Evolutionary conservation across 2,888 invertebrate species (phyloP).

Genomic region (Dermolepida albohirtum): DNA sequence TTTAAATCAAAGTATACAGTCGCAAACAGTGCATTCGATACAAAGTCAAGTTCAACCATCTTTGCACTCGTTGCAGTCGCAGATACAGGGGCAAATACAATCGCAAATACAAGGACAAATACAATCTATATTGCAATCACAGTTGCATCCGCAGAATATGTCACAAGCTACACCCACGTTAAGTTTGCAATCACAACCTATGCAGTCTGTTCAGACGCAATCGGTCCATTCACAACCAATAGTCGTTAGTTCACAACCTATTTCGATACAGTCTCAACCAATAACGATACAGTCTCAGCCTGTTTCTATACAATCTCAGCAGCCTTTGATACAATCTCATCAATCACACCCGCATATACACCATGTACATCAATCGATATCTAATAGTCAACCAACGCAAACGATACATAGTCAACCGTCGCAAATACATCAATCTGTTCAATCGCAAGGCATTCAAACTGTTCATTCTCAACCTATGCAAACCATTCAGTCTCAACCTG

Average conservation of each 20-base stretch:
- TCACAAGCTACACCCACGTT: slow-evolving; percentile 32
- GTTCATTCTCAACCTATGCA: slow-evolving; percentile 50
- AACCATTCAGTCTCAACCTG: slow-evolving; percentile 42
- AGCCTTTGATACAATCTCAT: slow-evolving; percentile 40
- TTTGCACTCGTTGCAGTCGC: slow-evolving; percentile 43
- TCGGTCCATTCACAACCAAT: slow-evolving; percentile 58
- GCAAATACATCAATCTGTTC: slow-evolving; percentile 33
- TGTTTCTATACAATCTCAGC: slow-evolving; percentile 47
- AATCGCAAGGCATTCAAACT: slow-evolving; percentile 50
- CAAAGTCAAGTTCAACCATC: slow-evolving; percentile 46
- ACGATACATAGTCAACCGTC: slow-evolving; percentile 44
- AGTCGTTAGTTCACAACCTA: slow-evolving; percentile 47
- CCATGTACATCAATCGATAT: slow-evolving; percentile 21
- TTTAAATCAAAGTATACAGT: slow-evolving; percentile 50
- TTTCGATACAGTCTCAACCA: slow-evolving; percentile 47
- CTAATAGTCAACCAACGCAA: slow-evolving; percentile 26
- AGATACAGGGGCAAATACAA: slow-evolving; percentile 47
- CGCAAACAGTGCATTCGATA: slow-evolving; percentile 46
- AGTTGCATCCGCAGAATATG: slow-evolving; percentile 43
- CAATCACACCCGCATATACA: slow-evolving; percentile 24
- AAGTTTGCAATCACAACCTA: slow-evolving; percentile 40
- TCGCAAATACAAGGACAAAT: slow-evolving; percentile 49
- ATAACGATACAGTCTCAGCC: slow-evolving; percentile 36
- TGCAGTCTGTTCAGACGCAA: slow-evolving; percentile 44
- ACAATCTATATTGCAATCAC: slow-evolving; percentile 47